A percentile compares a stretch with the other conserved stretches of the same genome.
phyloP scores from a whole-genome alignment of 2,888 invertebrate genomes.

The Argyresthia goedartella region DNA sequence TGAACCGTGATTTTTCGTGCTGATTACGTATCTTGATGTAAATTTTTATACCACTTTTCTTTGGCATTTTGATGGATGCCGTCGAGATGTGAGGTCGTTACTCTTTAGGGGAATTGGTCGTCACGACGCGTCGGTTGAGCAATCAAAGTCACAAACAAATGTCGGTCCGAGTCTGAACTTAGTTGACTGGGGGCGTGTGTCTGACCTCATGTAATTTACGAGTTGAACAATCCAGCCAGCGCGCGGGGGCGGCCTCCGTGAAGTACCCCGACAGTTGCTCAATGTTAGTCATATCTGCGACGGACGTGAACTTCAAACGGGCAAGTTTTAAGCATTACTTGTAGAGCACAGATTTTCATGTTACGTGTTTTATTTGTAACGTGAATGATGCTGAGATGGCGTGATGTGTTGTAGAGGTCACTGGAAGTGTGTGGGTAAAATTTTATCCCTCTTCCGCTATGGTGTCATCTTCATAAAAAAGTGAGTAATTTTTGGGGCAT shows the following conservation, averaged over 20 bases:
- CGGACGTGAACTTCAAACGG: slow-evolving; percentile 36
- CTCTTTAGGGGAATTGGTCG: not conserved
- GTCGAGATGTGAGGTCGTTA: too few species aligned
- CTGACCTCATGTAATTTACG: slow-evolving; percentile 56
- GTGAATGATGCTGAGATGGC: not conserved
- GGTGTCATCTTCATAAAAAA: too few species aligned
- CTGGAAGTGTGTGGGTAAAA: not conserved
- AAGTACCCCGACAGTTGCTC: slow-evolving; percentile 29
- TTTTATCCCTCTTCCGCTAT: too few species aligned
- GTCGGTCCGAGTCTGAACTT: slow-evolving; percentile 12
- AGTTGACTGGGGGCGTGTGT: slow-evolving; percentile 28
- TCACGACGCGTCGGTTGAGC: slow-evolving; percentile 29
- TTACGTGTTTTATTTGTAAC: not conserved
- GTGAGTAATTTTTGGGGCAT: too few species aligned
- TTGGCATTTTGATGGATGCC: not conserved
- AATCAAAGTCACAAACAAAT: slow-evolving; percentile 44
- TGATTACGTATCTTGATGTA: not conserved
- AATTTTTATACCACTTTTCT: not conserved
- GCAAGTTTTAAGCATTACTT: slow-evolving; percentile 35
- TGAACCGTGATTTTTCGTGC: not conserved
- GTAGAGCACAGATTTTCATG: slow-evolving; percentile 13
- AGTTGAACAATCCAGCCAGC: slow-evolving; percentile 48
- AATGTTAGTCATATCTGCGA: slow-evolving; percentile 41
- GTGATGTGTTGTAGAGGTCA: not conserved
- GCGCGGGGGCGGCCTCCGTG: slow-evolving; percentile 23